Percentiles rank a stretch among this genome's conserved stretches.
Conservation (phyloP, 2,113 vertebrate species). For the Ginglymostoma cirratum region DNA sequence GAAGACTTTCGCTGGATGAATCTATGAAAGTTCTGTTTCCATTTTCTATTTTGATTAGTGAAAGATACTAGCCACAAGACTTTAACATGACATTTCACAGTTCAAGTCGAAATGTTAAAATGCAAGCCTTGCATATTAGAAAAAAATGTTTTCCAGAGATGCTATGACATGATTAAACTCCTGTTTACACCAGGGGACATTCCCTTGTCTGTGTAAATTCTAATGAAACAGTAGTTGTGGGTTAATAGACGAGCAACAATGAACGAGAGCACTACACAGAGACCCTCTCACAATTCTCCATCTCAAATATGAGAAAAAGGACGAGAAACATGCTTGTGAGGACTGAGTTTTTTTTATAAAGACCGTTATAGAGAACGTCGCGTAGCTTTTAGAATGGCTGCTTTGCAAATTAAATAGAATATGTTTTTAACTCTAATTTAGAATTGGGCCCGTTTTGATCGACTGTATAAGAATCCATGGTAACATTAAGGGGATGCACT, state of each 20-base stretch:
- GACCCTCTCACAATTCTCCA: background rate
- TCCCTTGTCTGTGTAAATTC: background rate
- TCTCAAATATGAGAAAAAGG: background rate
- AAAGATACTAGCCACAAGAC: background rate
- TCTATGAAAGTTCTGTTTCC: background rate
- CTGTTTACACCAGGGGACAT: background rate
- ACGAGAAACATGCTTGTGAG: background rate
- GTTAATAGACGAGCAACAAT: background rate
- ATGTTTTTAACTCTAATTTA: background rate
- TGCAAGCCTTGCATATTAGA: background rate
- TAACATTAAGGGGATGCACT: background rate
- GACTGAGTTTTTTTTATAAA: background rate
- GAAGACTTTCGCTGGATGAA: background rate
- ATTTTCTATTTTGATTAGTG: background rate
- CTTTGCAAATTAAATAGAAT: background rate
- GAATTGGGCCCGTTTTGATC: background rate
- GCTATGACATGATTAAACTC: background rate
- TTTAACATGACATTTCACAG: background rate
- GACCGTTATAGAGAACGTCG: too few species aligned
- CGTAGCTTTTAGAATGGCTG: background rate
- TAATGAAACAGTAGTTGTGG: background rate
- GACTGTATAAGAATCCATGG: background rate
- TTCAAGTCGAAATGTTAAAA: background rate
- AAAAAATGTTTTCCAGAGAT: background rate
- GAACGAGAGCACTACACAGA: background rate